These are phyloP conservation scores for Peromyscus eremicus DNA, from an alignment of 2,797 vertebrate species.

Conservation along the genomic window DNA sequence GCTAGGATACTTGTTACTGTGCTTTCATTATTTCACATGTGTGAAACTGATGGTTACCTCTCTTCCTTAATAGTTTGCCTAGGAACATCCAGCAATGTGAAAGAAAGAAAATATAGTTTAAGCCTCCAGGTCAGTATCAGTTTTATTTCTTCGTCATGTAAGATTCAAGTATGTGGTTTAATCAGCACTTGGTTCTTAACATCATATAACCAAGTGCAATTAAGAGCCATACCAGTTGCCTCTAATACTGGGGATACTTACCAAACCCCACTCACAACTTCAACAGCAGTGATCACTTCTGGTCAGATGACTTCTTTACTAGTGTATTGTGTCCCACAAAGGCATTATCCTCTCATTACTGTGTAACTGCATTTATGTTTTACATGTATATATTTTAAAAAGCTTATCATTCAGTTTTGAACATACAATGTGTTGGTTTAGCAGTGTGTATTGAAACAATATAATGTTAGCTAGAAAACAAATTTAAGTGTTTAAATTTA, in stretches of 20 bases:
- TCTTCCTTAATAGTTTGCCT: neutral
- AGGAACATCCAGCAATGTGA: neutral
- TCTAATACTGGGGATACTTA: neutral
- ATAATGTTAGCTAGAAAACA: neutral
- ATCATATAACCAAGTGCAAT: too few species aligned
- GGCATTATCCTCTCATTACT: neutral
- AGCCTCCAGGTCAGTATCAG: neutral
- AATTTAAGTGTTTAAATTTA: neutral
- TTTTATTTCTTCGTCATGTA: neutral
- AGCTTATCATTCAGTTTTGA: neutral
- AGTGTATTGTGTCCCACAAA: neutral
- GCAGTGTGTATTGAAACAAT: neutral
- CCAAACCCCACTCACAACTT: neutral
- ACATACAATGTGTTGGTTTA: neutral
- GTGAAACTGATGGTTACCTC: neutral
- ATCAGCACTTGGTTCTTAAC: neutral
- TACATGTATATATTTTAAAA: neutral
- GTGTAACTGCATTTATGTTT: neutral
- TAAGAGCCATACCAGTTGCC: neutral
- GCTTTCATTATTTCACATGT: neutral
- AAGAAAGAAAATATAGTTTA: neutral
- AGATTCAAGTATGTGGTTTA: neutral
- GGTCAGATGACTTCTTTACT: neutral
- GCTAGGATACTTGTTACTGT: neutral
- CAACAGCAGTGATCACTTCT: neutral